Evolutionary conservation across 2,888 invertebrate genomes (phyloP).

Genomic region (Megaustenia siamemsis): DNA sequence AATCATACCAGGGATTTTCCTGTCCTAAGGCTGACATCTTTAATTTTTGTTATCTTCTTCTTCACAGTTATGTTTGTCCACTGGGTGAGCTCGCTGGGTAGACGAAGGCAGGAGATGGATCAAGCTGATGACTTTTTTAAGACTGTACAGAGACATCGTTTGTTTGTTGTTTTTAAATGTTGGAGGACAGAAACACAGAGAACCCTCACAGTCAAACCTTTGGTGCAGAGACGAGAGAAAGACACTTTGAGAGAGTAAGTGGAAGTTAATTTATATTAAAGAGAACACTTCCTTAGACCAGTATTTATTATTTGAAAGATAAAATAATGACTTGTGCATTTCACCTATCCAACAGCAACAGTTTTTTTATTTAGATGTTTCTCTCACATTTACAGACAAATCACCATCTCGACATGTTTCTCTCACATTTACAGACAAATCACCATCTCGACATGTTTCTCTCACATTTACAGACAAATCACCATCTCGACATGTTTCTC

Average conservation of each 20-base stretch:
- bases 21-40: background rate
- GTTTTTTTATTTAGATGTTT: no score
- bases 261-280: background rate
- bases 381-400: no score
- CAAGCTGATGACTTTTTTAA: slow-evolving; percentile 63
- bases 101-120: slow-evolving; percentile 62
- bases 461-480: no score
- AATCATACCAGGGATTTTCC: no score
- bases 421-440: no score
- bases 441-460: no score
- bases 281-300: no score
- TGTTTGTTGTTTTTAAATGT: slow-evolving; percentile 61
- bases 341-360: no score
- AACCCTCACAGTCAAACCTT: slow-evolving; percentile 65
- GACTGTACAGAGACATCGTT: slow-evolving; percentile 61
- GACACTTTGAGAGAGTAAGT: slow-evolving; percentile 40
- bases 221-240: slow-evolving; percentile 59
- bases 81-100: slow-evolving; percentile 62
- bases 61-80: slow-evolving; percentile 64
- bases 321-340: no score
- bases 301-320: no score
- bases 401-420: no score
- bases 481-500: no score
- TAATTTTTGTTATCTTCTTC: background rate
- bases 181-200: slow-evolving; percentile 65